These are phyloP conservation scores for Venustoraphidia nigricollis DNA, from an alignment of 2,888 invertebrate species.

Conservation along the genomic window DNA sequence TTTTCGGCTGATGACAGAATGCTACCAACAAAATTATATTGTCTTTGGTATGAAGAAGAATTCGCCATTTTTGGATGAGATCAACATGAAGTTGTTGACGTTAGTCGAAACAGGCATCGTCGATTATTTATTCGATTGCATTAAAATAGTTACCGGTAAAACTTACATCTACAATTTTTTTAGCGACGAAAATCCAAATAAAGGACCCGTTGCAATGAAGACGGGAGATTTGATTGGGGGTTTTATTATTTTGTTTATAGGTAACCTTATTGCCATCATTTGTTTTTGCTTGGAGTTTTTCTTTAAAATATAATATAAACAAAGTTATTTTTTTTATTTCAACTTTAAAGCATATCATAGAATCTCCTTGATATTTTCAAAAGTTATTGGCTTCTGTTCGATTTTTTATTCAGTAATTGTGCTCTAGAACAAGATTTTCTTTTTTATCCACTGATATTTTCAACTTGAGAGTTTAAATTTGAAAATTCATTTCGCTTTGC, in stretches of 20 bases:
- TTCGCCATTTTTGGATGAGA: not conserved
- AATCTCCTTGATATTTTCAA: too few relatives aligned
- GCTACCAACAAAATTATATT: not conserved
- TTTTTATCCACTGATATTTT: too few relatives aligned
- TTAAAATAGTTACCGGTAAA: not conserved
- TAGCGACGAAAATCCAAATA: not conserved
- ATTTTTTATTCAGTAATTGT: too few relatives aligned
- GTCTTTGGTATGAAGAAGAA: not conserved
- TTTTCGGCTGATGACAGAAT: not conserved
- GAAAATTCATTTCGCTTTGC: too few relatives aligned
- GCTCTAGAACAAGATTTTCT: too few relatives aligned
- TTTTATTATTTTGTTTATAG: conserved; percentile 2
- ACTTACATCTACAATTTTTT: not conserved
- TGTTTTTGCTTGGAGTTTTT: too few relatives aligned
- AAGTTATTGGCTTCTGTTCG: too few relatives aligned
- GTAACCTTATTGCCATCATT: not conserved
- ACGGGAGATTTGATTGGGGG: conserved; percentile 3
- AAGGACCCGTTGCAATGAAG: not conserved
- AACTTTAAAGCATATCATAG: too few relatives aligned
- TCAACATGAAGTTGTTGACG: not conserved
- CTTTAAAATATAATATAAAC: too few relatives aligned
- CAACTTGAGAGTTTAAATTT: too few relatives aligned
- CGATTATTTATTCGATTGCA: not conserved
- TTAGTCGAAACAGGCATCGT: not conserved
- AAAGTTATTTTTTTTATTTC: too few relatives aligned